Conservation (phyloP, 1,140 invertebrate species). For the Philaenus spumarius region DNA sequence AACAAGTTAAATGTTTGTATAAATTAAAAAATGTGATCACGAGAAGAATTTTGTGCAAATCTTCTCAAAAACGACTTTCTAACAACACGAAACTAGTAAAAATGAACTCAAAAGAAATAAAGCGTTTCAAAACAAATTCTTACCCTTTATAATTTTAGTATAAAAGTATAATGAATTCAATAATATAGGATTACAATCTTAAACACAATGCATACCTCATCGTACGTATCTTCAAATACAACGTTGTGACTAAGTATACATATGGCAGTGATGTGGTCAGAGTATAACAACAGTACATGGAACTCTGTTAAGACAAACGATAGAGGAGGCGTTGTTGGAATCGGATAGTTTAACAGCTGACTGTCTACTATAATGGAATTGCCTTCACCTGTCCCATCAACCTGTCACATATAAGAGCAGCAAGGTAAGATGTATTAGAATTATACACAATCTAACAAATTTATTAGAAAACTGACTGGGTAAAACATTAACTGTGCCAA, state of each 20-base stretch:
- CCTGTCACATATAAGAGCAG: conserved; percentile 10
- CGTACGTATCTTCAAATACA: conserved; percentile 80
- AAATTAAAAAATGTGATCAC: too few relatives aligned
- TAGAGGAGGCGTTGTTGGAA: conserved; percentile 1
- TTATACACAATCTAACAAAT: not conserved
- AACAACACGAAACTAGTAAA: too few relatives aligned
- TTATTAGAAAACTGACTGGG: too few relatives aligned
- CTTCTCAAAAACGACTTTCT: too few relatives aligned
- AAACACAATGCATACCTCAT: conserved; percentile 48
- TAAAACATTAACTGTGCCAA: too few relatives aligned
- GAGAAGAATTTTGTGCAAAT: too few relatives aligned
- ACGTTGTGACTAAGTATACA: conserved; percentile 80
- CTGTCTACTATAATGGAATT: conserved; percentile 16
- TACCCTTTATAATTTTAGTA: too few relatives aligned
- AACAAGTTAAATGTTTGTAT: too few relatives aligned
- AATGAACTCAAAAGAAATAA: too few relatives aligned
- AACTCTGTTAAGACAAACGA: conserved; percentile 85
- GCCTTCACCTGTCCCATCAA: not conserved
- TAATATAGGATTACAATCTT: not conserved
- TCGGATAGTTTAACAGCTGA: conserved; percentile 19
- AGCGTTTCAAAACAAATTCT: too few relatives aligned
- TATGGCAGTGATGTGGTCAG: conserved; percentile 74
- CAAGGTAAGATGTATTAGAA: conserved; percentile 11
- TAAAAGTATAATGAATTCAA: conserved; percentile 20
- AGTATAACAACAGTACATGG: conserved; percentile 79